These are phyloP conservation scores for Taxidea taxus DNA, from an alignment of 2,113 vertebrate genomes.

Conservation along the genomic window DNA sequence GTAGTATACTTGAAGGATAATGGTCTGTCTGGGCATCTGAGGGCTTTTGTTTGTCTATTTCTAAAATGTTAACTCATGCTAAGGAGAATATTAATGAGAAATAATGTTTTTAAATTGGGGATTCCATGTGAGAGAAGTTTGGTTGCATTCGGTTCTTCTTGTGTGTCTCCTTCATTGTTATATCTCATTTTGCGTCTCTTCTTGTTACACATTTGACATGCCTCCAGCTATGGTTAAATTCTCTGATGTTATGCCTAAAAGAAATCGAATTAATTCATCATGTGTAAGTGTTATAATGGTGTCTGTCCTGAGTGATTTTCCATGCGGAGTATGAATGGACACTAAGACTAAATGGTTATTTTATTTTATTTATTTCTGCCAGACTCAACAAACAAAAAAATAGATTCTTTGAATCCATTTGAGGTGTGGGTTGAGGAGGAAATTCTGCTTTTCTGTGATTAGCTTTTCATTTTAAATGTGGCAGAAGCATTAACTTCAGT, in stretches of 20 bases:
- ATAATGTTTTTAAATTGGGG: background rate
- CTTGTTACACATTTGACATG: background rate
- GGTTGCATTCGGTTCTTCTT: background rate
- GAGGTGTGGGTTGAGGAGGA: background rate
- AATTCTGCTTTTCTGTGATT: background rate
- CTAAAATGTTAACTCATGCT: background rate
- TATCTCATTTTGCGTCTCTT: background rate
- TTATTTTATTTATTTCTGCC: background rate
- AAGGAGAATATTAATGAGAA: background rate
- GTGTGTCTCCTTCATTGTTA: background rate
- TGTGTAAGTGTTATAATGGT: background rate
- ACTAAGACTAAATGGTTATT: background rate
- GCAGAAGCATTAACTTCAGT: background rate
- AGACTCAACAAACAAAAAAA: rapidly evolving
- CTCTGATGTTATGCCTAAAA: background rate
- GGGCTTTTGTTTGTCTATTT: background rate
- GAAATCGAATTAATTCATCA: background rate
- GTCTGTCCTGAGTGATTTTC: background rate
- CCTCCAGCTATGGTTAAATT: background rate
- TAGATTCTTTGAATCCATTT: background rate
- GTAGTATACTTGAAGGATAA: background rate
- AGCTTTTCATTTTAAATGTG: slow-evolving; percentile 15
- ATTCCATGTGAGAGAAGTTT: background rate
- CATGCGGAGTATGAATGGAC: rapidly evolving
- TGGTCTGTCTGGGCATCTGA: background rate